Evolutionary conservation across 2,888 invertebrate genomes (phyloP).

Genomic region (Tetropium fuscum): DNA sequence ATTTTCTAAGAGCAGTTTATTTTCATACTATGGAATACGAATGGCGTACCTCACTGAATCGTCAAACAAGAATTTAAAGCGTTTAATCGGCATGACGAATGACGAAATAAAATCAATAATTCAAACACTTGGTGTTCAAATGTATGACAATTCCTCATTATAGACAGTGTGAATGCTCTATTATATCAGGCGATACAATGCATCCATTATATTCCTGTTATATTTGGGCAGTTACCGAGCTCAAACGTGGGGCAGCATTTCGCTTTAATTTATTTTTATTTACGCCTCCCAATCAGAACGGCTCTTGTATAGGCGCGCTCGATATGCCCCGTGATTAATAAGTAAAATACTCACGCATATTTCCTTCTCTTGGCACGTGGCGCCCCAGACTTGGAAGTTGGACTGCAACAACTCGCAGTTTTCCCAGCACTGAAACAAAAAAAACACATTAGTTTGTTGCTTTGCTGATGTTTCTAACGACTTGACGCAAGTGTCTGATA

Average conservation of each 20-base stretch:
- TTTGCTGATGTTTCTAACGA: slow-evolving; percentile 5
- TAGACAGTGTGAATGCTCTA: slow-evolving; percentile 49
- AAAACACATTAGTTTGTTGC: slow-evolving; percentile 32
- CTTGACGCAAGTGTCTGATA: slow-evolving; percentile 47
- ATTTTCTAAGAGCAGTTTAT: too few relatives aligned
- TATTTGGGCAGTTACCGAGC: slow-evolving; percentile 45
- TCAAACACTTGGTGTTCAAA: slow-evolving; percentile 41
- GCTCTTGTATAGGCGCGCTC: slow-evolving; percentile 29
- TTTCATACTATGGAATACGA: too few relatives aligned
- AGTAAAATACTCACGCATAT: slow-evolving; percentile 75
- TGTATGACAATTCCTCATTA: slow-evolving; percentile 56
- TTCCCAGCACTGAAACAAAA: slow-evolving; percentile 80
- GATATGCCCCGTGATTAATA: slow-evolving; percentile 42
- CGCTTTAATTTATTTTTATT: slow-evolving; percentile 45
- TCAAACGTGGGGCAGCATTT: slow-evolving; percentile 33
- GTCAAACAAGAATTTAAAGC: background rate
- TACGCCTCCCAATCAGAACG: slow-evolving; percentile 44
- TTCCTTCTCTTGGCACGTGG: slow-evolving; percentile 77
- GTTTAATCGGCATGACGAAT: slow-evolving; percentile 19
- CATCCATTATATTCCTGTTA: slow-evolving; percentile 45
- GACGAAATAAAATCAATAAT: slow-evolving; percentile 40
- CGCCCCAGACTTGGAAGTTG: slow-evolving; percentile 79
- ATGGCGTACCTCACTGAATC: too few relatives aligned
- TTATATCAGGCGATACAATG: slow-evolving; percentile 50
- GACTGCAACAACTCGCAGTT: slow-evolving; percentile 80